Conservation (phyloP, 2,113 vertebrate species). For the Xyrauchen texanus region DNA sequence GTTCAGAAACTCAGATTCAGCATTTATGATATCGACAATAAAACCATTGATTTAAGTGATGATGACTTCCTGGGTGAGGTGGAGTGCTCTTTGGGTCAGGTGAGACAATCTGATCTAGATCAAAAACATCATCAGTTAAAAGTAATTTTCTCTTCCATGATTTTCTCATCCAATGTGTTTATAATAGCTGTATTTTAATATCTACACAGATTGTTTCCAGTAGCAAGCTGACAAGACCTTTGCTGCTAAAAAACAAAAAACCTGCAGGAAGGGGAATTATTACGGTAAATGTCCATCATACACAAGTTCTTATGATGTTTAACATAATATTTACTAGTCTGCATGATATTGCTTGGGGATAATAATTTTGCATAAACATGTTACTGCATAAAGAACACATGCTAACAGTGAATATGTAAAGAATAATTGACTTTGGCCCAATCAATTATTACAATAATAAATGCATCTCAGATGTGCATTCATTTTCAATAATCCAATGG, state of each 20-base stretch:
- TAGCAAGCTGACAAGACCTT: slow-evolving; percentile 80
- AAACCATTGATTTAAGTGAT: slow-evolving; percentile 83
- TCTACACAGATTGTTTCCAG: slow-evolving; percentile 86
- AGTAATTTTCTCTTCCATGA: not conserved
- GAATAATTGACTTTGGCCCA: no score
- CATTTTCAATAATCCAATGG: no score
- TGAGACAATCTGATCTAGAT: slow-evolving; percentile 63
- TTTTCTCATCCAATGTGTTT: not conserved
- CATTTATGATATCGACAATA: slow-evolving; percentile 92
- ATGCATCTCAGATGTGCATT: no score
- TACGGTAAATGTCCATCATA: slow-evolving; percentile 73
- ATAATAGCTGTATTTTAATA: not conserved
- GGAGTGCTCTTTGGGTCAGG: slow-evolving; percentile 91
- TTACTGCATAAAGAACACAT: no score
- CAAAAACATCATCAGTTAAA: not conserved
- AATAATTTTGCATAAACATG: no score
- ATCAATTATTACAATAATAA: no score
- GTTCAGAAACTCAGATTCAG: slow-evolving; percentile 92
- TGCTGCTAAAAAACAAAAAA: slow-evolving; percentile 83
- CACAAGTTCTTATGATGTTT: not conserved
- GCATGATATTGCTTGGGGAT: no score
- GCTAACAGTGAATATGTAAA: no score
- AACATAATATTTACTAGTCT: no score
- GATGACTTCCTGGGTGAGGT: slow-evolving; percentile 94
- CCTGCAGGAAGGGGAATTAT: slow-evolving; percentile 90